A percentile compares a stretch with the other conserved stretches of the same genome.
Conservation (phyloP, 2,113 vertebrate genomes). For the Corythaixoides concolor region DNA sequence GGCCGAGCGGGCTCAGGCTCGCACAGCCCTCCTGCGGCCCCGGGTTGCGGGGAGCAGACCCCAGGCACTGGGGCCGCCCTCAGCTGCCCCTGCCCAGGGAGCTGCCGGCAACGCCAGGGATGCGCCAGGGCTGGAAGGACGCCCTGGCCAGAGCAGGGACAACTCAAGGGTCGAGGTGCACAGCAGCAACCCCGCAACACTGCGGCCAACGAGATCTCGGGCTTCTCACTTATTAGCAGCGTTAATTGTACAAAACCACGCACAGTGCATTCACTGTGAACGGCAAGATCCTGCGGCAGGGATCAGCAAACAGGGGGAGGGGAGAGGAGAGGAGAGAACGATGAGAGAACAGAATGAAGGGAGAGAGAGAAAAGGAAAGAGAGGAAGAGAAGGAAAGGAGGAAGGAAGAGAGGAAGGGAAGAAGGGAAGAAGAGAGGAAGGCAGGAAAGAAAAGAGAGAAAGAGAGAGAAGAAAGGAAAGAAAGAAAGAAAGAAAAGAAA, state of each 20-base stretch:
- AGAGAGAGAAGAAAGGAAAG: neutral
- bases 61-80: fast-evolving
- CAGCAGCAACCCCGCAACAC: neutral
- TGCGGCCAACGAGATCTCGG: fast-evolving
- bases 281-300: fast-evolving
- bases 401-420: neutral
- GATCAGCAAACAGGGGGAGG: neutral
- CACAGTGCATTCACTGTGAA: fast-evolving
- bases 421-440: neutral
- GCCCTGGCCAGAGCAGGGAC: too few relatives aligned
- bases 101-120: neutral
- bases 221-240: too few relatives aligned
- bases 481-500: too few relatives aligned
- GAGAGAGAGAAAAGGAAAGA: neutral
- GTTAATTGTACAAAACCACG: neutral
- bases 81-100: neutral
- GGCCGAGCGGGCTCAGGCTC: neutral
- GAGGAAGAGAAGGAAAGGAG: neutral
- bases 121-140: too few relatives aligned
- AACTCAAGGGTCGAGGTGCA: fast-evolving
- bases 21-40: neutral
- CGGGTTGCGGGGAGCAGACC: neutral
- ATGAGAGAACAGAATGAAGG: too few relatives aligned
- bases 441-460: neutral
- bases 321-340: neutral